Evolutionary conservation across 2,113 vertebrate species (phyloP).

Genomic region (Poeciliopsis retropinna): DNA sequence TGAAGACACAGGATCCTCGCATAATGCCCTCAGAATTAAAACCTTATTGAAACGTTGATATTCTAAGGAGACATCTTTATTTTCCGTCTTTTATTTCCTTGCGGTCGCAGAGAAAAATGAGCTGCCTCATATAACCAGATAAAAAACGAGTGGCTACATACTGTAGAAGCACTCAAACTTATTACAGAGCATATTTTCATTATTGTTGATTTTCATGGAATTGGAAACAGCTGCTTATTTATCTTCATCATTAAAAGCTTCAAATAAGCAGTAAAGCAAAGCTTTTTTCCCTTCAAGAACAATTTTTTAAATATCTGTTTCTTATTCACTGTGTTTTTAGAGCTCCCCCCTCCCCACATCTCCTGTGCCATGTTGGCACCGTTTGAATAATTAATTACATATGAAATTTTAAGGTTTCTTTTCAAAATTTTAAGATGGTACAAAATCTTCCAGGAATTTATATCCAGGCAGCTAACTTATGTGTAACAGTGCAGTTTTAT

Average conservation of each 20-base stretch:
- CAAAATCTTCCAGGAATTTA: no score
- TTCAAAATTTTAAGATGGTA: no score
- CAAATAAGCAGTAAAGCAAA: neutral
- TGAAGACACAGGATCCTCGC: slow-evolving; percentile 50
- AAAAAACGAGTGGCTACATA: neutral
- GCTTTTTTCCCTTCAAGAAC: neutral
- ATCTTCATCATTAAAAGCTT: neutral
- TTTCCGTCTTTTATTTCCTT: neutral
- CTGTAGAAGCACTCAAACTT: neutral
- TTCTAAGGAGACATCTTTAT: slow-evolving; percentile 13
- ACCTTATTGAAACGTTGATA: slow-evolving; percentile 29
- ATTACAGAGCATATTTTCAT: neutral
- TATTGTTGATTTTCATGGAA: neutral
- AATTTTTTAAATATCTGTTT: neutral
- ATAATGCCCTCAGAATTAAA: slow-evolving; percentile 46
- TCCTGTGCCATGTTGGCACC: neutral
- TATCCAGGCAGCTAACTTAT: no score
- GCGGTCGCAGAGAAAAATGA: neutral
- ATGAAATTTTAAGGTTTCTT: neutral
- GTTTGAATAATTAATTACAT: neutral
- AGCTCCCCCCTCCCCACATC: no score
- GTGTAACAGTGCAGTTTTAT: no score
- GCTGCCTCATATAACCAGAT: neutral
- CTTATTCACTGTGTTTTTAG: neutral
- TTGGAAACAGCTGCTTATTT: neutral